Evolutionary conservation across 2,888 invertebrate genomes (phyloP), one percentile per base, ranked within the genome.

Genomic region (Galerucella calmariensis): DNA sequence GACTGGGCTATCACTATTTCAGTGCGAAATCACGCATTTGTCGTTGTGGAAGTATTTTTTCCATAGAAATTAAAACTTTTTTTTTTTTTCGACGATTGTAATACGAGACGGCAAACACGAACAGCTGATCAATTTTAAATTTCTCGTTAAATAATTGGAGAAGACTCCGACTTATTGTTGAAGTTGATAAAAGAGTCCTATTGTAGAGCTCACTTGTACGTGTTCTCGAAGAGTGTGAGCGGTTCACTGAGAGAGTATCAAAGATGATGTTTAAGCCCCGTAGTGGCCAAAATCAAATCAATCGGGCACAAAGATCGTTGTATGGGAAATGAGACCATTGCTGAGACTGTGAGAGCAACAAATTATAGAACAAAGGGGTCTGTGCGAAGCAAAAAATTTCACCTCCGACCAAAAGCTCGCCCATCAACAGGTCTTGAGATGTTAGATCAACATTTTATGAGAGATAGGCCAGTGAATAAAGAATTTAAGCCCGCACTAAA

Each of bases 141-240:
- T 61, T 63, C 62, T 65, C 48, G 63, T 70, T 70, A 70, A n/a
- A n/a, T n/a, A 61, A 63, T 70, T 51, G 4, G n/a, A 51, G 4
- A 51, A 51, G n/a, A n/a, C 51, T 51, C 51, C 51, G 51, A 51
- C 51, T 51, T n/a, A n/a, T n/a, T n/a, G n/a, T n/a, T n/a, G n/a
- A 5, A 51, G 51, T 51, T 11, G 2, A 11, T 11, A 14, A 51
- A 14, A 51, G 12, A 51, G 14, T n/a, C 51, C 2, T n/a, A 51
- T 51, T 1, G 14, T 51, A 51, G 14, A 51, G 14, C n/a, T 51
- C 51, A n/a, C n/a, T 51, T n/a, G n/a, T n/a, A n/a, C 51, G 51
- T 51, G 51, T n/a, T 51, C n/a, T 51, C 51, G 51, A 51, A 51
- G 1, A n/a, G 51, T 51, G 1, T n/a, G n/a, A 51, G n/a, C n/a